Evolutionary conservation across 2,888 invertebrate species (phyloP).

Genomic region (Perdita meconis): DNA sequence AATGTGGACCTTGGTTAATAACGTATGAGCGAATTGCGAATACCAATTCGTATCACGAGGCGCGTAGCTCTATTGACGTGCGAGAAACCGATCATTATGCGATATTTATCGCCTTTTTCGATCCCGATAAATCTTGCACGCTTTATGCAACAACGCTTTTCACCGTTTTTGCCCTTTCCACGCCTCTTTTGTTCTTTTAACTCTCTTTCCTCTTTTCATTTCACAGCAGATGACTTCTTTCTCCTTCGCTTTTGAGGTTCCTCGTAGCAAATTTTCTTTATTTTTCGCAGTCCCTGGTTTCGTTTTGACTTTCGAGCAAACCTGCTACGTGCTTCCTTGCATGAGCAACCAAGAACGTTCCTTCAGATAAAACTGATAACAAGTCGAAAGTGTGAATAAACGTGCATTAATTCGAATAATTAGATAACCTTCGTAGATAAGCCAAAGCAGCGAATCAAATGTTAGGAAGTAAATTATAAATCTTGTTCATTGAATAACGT

Average conservation of each 20-base stretch:
- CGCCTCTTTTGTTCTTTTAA: neutral
- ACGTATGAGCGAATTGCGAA: conserved; percentile 63
- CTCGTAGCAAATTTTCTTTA: no score
- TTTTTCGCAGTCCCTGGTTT: no score
- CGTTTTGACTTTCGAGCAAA: no score
- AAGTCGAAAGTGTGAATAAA: no score
- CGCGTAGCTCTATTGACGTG: conserved; percentile 58
- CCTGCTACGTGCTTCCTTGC: no score
- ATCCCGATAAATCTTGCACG: neutral
- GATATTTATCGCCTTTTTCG: conserved; percentile 31
- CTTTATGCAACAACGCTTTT: neutral
- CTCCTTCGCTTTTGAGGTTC: neutral
- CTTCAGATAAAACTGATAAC: no score
- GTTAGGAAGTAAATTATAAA: no score
- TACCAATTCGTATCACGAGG: conserved; percentile 34
- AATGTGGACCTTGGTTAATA: conserved; percentile 41
- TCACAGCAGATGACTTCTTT: neutral
- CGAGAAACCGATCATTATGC: conserved; percentile 55
- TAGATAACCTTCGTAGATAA: no score
- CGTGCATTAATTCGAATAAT: no score
- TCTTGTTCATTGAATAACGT: no score
- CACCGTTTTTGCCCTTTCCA: neutral
- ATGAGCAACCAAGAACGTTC: no score
- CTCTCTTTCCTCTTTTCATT: neutral
- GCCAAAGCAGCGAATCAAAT: no score